Conservation (phyloP, 2,888 invertebrate genomes). For the Schizotus pectinicornis region DNA sequence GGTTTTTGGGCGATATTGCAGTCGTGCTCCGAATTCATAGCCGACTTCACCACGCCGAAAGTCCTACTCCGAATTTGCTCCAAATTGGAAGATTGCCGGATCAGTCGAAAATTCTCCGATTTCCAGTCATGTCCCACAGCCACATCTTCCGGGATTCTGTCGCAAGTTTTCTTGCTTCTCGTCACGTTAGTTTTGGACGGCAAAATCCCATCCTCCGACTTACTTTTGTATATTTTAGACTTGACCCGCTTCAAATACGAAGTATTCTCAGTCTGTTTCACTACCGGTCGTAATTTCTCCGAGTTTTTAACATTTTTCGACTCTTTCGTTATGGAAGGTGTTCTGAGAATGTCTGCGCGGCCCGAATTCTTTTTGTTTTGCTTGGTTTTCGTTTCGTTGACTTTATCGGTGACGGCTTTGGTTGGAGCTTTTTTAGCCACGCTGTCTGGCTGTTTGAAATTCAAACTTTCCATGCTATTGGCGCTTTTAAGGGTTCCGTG, state of each 20-base stretch:
- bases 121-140: slow-evolving; percentile 17
- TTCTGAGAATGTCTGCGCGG: slow-evolving; percentile 19
- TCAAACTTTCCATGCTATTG: slow-evolving; percentile 48
- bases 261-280: slow-evolving; percentile 24
- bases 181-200: slow-evolving; percentile 49
- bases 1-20: slow-evolving; percentile 43
- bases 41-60: slow-evolving; percentile 44
- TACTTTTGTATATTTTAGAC: slow-evolving; percentile 56
- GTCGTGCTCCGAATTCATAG: slow-evolving; percentile 33
- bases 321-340: slow-evolving; percentile 26
- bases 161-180: slow-evolving; percentile 43
- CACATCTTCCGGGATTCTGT: slow-evolving; percentile 37
- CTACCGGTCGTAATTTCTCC: slow-evolving; percentile 25
- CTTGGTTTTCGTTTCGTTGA: slow-evolving; percentile 17
- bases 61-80: slow-evolving; percentile 51
- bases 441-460: slow-evolving; percentile 36
- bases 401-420: slow-evolving; percentile 15
- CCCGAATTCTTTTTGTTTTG: slow-evolving; percentile 23
- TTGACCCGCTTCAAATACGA: slow-evolving; percentile 57
- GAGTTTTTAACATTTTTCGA: slow-evolving; percentile 31
- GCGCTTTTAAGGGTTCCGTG: slow-evolving; percentile 39
- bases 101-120: slow-evolving; percentile 47
- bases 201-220: slow-evolving; percentile 42
- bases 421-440: slow-evolving; percentile 29
- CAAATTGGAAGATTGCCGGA: slow-evolving; percentile 57